Evolutionary conservation across 2,113 vertebrate species (phyloP).

Genomic region (Odobenus rosmarus): DNA sequence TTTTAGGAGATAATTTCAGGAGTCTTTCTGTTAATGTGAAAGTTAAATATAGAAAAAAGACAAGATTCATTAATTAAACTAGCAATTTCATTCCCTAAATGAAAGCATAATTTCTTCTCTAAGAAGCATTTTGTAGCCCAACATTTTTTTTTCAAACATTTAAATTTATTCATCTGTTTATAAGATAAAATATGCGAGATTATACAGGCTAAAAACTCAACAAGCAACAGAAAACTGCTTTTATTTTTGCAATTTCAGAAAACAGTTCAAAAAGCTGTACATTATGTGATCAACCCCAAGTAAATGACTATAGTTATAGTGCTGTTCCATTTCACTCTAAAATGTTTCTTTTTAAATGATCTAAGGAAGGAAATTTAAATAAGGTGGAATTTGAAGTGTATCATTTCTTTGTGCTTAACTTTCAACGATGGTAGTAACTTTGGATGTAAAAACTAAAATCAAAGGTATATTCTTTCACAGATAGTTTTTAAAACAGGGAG

Average conservation of each 20-base stretch:
- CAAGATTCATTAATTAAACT: background rate
- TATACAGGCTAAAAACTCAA: background rate
- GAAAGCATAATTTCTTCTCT: background rate
- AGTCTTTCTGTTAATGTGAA: background rate
- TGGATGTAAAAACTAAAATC: background rate
- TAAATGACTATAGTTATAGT: background rate
- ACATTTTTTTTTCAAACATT: background rate
- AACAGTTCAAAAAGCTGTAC: slow-evolving; percentile 8
- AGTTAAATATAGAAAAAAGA: background rate
- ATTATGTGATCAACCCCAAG: slow-evolving; percentile 31
- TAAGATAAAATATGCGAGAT: slow-evolving; percentile 34
- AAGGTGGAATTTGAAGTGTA: background rate
- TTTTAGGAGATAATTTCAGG: background rate
- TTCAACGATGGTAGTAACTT: background rate
- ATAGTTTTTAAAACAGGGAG: background rate
- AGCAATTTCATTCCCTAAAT: background rate
- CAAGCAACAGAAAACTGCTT: background rate
- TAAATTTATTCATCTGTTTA: slow-evolving; percentile 22
- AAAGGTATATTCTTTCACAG: background rate
- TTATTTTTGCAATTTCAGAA: slow-evolving; percentile 42
- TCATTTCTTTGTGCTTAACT: background rate
- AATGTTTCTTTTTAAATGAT: slow-evolving; percentile 27
- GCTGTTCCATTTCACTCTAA: slow-evolving; percentile 15
- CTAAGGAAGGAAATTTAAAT: background rate
- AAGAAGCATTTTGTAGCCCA: background rate